phyloP scores from a whole-genome alignment of 1,140 invertebrate species.

The Camponotus vicinus region DNA sequence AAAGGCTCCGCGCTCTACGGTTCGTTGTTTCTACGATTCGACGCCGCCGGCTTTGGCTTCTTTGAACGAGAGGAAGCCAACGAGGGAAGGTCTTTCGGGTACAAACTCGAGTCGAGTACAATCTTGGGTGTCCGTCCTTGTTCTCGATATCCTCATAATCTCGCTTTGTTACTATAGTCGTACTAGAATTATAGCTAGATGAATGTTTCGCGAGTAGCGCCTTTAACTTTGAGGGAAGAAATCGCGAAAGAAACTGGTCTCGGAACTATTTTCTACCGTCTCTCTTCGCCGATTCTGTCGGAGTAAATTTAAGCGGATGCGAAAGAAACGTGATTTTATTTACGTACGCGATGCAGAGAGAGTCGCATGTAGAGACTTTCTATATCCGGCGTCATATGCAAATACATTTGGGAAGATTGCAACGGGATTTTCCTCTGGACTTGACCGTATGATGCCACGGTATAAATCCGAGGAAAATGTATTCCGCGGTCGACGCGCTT shows the following conservation, averaged over 20 bases:
- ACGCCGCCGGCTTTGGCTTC: not conserved
- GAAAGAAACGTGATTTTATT: slow-evolving; percentile 54
- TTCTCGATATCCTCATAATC: slow-evolving; percentile 56
- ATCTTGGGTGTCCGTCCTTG: slow-evolving; percentile 36
- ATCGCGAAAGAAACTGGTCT: slow-evolving; percentile 26
- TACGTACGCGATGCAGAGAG: slow-evolving; percentile 12
- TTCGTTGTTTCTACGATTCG: slow-evolving; percentile 46
- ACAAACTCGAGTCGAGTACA: slow-evolving; percentile 16
- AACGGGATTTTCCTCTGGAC: slow-evolving; percentile 44
- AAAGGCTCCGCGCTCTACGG: slow-evolving; percentile 43
- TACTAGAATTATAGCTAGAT: not conserved
- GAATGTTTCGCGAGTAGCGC: not conserved
- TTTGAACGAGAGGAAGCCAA: slow-evolving; percentile 26
- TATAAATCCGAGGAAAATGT: slow-evolving; percentile 48
- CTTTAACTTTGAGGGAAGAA: slow-evolving; percentile 13
- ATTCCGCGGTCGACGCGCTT: slow-evolving; percentile 24
- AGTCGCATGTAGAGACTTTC: slow-evolving; percentile 28
- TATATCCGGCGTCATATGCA: slow-evolving; percentile 38
- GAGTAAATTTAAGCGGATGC: slow-evolving; percentile 41
- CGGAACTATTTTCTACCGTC: slow-evolving; percentile 14
- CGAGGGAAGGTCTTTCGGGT: not conserved
- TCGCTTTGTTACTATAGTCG: slow-evolving; percentile 35
- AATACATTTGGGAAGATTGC: slow-evolving; percentile 55
- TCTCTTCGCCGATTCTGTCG: not conserved
- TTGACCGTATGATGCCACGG: slow-evolving; percentile 49